Conservation (phyloP, 2,797 vertebrate species). For the Hapalemur alaotrensis region DNA sequence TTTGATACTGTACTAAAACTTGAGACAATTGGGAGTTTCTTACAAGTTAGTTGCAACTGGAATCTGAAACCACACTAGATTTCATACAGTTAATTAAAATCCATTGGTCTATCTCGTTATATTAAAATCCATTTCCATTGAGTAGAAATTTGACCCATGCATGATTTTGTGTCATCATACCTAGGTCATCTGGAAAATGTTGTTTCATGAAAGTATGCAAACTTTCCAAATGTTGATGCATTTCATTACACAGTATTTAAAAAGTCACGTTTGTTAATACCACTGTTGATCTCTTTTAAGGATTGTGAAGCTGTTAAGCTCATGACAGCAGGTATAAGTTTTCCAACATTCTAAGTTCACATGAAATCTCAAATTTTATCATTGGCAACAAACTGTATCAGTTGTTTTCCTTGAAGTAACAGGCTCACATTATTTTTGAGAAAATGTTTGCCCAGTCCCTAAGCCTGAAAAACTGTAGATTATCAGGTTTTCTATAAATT, state of each 20-base stretch:
- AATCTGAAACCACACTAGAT: not conserved
- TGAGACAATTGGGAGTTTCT: not conserved
- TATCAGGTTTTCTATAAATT: not conserved
- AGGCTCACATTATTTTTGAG: not conserved
- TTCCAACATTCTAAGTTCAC: not conserved
- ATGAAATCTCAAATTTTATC: constrained; percentile 18
- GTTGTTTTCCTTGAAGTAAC: not conserved
- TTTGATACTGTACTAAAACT: not conserved
- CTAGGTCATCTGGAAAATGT: not conserved
- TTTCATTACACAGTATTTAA: not conserved
- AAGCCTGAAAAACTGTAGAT: not conserved
- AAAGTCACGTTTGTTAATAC: not conserved
- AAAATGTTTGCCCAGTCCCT: not conserved
- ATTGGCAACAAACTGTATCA: not conserved
- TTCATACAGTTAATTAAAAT: not conserved
- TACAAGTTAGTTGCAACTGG: not conserved
- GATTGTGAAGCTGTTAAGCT: not conserved
- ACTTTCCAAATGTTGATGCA: not conserved
- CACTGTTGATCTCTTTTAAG: not conserved
- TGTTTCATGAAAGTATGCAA: not conserved
- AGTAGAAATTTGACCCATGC: not conserved
- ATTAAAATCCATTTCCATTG: not conserved
- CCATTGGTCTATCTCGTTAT: not conserved
- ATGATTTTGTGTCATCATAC: not conserved
- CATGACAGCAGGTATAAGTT: not conserved